phyloP scores from a whole-genome alignment of 1,140 invertebrate species.

The Eciton burchellii region DNA sequence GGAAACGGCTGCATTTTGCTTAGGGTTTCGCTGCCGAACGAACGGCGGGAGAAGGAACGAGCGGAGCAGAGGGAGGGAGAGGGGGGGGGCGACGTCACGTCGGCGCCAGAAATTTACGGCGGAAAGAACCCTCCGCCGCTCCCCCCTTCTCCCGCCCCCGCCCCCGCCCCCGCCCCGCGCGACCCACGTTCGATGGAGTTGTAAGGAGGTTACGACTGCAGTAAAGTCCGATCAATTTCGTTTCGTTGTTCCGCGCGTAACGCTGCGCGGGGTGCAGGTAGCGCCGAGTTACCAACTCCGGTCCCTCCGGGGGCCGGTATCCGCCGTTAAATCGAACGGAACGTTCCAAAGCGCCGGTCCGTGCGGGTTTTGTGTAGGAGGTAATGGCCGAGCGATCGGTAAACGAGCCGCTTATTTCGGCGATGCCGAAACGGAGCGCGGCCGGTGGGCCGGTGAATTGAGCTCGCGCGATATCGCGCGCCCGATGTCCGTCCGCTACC shows the following conservation, averaged over 20 bases:
- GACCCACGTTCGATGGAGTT: slow-evolving; percentile 39
- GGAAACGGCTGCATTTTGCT: slow-evolving; percentile 30
- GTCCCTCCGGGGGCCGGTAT: slow-evolving; percentile 11
- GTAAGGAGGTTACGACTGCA: slow-evolving; percentile 62
- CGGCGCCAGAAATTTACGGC: slow-evolving; percentile 62
- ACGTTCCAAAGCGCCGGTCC: slow-evolving; percentile 6
- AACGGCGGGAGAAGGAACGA: neutral
- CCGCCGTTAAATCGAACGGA: slow-evolving; percentile 42
- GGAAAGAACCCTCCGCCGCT: slow-evolving; percentile 53
- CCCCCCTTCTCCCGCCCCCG: no score
- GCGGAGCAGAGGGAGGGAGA: neutral
- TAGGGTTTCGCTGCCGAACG: slow-evolving; percentile 27
- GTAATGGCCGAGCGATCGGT: slow-evolving; percentile 9
- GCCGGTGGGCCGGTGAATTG: no score
- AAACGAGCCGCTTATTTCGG: neutral
- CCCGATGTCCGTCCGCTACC: no score
- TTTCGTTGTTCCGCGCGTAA: slow-evolving; percentile 51
- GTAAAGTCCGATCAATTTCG: slow-evolving; percentile 64
- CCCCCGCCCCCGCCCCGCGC: no score
- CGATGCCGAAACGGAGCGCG: no score
- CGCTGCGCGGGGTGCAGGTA: neutral
- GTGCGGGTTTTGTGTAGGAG: slow-evolving; percentile 29
- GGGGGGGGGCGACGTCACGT: no score
- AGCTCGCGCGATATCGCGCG: no score
- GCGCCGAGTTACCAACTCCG: slow-evolving; percentile 22